Evolutionary conservation across 2,113 vertebrate genomes (phyloP).

Genomic region (Tragelaphus imberbis): DNA sequence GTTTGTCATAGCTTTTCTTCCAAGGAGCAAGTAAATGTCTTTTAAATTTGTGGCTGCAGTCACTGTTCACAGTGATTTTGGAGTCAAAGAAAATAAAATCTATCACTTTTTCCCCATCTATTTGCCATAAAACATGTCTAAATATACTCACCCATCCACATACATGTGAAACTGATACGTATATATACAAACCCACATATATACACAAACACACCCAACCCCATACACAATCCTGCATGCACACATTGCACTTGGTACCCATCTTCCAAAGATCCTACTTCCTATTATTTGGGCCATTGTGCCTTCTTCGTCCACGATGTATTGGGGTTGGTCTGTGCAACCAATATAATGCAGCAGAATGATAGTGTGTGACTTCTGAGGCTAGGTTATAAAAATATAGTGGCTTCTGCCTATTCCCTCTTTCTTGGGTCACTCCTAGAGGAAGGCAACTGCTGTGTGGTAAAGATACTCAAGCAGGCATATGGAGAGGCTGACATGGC

Average conservation of each 20-base stretch:
- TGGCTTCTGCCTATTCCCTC: background rate
- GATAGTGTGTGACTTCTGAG: background rate
- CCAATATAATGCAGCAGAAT: background rate
- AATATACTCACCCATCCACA: background rate
- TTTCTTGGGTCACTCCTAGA: background rate
- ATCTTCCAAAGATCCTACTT: background rate
- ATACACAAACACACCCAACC: background rate
- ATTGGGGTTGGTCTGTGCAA: background rate
- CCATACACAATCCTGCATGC: background rate
- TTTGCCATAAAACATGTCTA: background rate
- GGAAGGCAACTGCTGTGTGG: background rate
- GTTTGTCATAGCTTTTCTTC: background rate
- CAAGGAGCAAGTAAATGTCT: background rate
- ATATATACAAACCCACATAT: background rate
- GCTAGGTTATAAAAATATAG: background rate
- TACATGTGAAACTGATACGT: background rate
- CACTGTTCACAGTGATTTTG: background rate
- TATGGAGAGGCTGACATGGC: background rate
- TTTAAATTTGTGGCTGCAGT: background rate
- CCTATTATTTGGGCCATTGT: background rate
- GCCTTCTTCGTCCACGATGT: background rate
- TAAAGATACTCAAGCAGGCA: background rate
- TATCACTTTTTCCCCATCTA: background rate
- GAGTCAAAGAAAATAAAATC: background rate
- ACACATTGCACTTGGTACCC: background rate